Evolutionary conservation across 1,140 invertebrate species (phyloP).

Genomic region (Centruroides vittatus): DNA sequence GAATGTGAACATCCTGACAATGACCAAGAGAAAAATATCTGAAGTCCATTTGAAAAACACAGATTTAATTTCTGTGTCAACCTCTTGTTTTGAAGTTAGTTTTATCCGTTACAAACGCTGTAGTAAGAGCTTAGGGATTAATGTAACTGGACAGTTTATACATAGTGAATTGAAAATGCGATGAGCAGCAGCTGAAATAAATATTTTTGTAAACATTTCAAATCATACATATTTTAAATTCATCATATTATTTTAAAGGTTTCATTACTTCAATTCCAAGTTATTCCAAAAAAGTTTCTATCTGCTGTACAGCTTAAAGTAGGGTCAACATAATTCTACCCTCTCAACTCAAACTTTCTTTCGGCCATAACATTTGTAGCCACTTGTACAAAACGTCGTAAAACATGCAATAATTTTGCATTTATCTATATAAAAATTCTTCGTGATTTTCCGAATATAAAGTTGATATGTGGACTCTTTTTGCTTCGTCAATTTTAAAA

Average conservation of each 20-base stretch:
- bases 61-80: background rate
- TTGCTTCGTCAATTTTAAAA: too few relatives aligned
- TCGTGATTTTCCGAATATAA: background rate
- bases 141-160: background rate
- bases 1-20: background rate
- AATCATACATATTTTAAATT: constrained; percentile 1
- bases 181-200: background rate
- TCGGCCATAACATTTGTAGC: constrained; percentile 1
- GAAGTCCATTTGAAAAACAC: constrained; percentile 6
- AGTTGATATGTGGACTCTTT: background rate
- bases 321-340: background rate
- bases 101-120: background rate
- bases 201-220: constrained; percentile 2
- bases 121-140: constrained; percentile 1
- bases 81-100: background rate
- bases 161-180: constrained; percentile 10
- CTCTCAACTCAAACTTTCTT: constrained; percentile 1
- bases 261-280: constrained; percentile 1
- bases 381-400: background rate
- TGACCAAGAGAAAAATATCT: background rate
- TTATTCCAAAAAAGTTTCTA: constrained; percentile 4
- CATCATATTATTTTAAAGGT: constrained; percentile 1
- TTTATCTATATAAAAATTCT: background rate
- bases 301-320: background rate
- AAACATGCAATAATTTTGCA: background rate